A percentile compares a stretch with the other conserved stretches of the same genome.
phyloP scores from a whole-genome alignment of 2,113 vertebrate genomes.

The Protobothrops flavoviridis region DNA sequence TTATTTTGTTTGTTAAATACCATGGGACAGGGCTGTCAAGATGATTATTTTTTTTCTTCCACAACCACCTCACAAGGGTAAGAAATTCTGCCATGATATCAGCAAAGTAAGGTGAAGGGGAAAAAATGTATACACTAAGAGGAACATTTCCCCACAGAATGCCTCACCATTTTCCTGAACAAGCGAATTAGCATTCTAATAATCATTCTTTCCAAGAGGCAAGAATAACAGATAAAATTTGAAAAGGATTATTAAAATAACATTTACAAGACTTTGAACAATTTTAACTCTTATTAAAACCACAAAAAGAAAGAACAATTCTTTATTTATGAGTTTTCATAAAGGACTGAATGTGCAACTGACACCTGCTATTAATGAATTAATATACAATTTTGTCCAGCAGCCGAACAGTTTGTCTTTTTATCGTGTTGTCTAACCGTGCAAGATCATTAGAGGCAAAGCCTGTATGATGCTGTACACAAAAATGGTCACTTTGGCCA shows the following conservation, averaged over 20 bases:
- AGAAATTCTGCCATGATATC: constrained; percentile 88
- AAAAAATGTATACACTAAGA: constrained; percentile 90
- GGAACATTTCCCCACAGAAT: constrained; percentile 85
- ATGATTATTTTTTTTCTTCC: constrained; percentile 84
- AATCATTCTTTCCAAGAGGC: constrained; percentile 82
- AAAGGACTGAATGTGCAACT: constrained; percentile 83
- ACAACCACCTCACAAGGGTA: constrained; percentile 87
- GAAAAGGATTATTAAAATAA: constrained; percentile 97
- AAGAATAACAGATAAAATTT: constrained; percentile 89
- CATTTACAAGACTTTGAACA: constrained; percentile 96
- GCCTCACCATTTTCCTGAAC: constrained; percentile 86
- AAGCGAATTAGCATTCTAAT: constrained; percentile 86
- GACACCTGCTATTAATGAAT: constrained; percentile 77
- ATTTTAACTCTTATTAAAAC: constrained; percentile 92
- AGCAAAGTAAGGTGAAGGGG: constrained; percentile 82
- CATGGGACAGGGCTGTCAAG: constrained; percentile 88
- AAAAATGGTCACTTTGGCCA: constrained; percentile 80
- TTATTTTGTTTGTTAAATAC: constrained; percentile 91
- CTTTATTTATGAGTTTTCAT: constrained; percentile 79
- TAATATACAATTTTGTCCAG: constrained; percentile 78
- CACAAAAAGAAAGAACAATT: constrained; percentile 80
- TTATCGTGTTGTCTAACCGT: constrained; percentile 82
- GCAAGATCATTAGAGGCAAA: constrained; percentile 84
- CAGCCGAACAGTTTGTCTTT: constrained; percentile 75
- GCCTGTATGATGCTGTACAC: constrained; percentile 90